These are phyloP conservation scores for Hycleus cichorii DNA, from an alignment of 1,140 invertebrate genomes.

Conservation along the genomic window DNA sequence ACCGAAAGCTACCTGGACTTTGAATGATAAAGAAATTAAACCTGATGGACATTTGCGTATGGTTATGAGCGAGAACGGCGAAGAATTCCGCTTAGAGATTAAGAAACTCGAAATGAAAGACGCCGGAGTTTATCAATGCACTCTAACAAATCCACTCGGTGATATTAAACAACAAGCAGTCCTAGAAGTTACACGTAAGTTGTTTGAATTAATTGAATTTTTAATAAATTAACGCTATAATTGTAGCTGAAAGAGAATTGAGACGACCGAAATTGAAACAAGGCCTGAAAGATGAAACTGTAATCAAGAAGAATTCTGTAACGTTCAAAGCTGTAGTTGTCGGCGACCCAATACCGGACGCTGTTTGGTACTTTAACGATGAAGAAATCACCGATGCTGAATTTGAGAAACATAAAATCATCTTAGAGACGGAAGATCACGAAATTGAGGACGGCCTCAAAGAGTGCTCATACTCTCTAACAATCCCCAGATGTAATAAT, in stretches of 20 bases:
- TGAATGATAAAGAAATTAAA: constrained; percentile 49
- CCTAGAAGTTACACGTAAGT: constrained; percentile 61
- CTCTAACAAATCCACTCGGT: constrained; percentile 68
- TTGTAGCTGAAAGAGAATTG: constrained; percentile 60
- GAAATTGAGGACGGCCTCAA: constrained; percentile 65
- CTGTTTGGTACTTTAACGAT: constrained; percentile 49
- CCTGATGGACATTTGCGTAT: constrained; percentile 36
- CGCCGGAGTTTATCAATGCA: constrained; percentile 68
- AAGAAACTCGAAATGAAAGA: constrained; percentile 61
- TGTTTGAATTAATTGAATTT: not conserved
- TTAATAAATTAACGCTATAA: not conserved
- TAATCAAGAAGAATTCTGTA: constrained; percentile 61
- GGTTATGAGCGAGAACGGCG: constrained; percentile 59
- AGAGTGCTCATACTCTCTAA: constrained; percentile 64
- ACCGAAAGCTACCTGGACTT: constrained; percentile 70
- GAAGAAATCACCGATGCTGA: constrained; percentile 43
- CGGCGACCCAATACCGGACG: constrained; percentile 66
- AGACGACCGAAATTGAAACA: constrained; percentile 67
- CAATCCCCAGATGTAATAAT: constrained; percentile 52
- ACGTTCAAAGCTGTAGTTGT: constrained; percentile 69
- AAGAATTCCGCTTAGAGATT: constrained; percentile 64
- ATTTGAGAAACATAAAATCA: constrained; percentile 40
- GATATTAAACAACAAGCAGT: constrained; percentile 61
- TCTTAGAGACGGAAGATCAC: constrained; percentile 49
- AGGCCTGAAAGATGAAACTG: constrained; percentile 55